These are phyloP conservation scores for Emydura subglobosa DNA, from an alignment of 2,113 vertebrate genomes.

Conservation along the genomic window DNA sequence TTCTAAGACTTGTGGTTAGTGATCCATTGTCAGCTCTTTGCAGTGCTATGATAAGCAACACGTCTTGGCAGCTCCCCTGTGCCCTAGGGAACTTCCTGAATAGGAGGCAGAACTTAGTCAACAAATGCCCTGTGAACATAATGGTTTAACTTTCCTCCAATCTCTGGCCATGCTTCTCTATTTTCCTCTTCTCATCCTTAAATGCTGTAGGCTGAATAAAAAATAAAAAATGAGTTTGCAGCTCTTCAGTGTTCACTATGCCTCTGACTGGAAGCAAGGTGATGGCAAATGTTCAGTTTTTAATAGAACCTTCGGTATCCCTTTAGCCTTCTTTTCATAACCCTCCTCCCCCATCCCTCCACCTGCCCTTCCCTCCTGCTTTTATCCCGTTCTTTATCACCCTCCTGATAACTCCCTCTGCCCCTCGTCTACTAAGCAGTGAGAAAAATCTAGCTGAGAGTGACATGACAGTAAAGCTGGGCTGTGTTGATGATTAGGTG, in stretches of 20 bases:
- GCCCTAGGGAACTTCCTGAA: background rate
- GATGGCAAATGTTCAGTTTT: constrained; percentile 29
- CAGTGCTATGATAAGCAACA: rapidly evolving
- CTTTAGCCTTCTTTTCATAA: constrained; percentile 17
- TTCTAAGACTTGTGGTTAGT: background rate
- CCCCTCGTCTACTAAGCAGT: background rate
- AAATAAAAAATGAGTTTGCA: background rate
- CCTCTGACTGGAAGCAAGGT: constrained; percentile 40
- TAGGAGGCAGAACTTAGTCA: background rate
- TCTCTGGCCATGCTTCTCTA: background rate
- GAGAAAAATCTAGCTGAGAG: background rate
- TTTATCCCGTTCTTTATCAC: background rate
- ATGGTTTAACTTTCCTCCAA: background rate
- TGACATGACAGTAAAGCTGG: background rate
- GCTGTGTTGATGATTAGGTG: background rate
- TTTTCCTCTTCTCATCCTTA: constrained; percentile 37
- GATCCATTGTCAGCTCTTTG: background rate
- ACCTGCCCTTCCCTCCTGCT: background rate
- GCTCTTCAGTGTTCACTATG: background rate
- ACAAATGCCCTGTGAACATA: constrained; percentile 20
- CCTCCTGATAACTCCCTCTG: background rate
- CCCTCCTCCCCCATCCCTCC: background rate
- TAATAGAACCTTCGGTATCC: constrained; percentile 2
- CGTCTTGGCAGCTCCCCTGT: rapidly evolving
- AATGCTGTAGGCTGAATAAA: constrained; percentile 8